A percentile compares a stretch with the other conserved stretches of the same genome.
phyloP scores from a whole-genome alignment of 2,797 vertebrate species.

The Ctenopoma kingsleyae region DNA sequence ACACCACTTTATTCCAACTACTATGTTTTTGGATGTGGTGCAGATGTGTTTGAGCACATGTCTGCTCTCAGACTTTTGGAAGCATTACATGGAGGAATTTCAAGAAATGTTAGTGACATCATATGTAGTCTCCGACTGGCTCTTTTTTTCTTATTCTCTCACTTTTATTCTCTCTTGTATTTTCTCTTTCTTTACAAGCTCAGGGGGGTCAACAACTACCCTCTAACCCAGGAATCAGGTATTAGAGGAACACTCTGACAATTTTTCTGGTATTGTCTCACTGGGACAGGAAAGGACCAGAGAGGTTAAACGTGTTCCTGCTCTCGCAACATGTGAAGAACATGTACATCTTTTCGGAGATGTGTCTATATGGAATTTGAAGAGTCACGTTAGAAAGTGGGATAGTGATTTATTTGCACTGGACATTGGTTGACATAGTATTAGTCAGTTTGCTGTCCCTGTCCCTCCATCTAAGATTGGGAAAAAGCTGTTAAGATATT shows the following conservation, averaged over 20 bases:
- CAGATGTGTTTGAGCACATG: conserved; percentile 13
- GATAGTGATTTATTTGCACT: not conserved
- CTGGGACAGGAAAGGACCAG: conserved; percentile 26
- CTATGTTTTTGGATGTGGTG: not conserved
- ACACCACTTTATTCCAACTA: conserved; percentile 12
- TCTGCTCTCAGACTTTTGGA: conserved; percentile 26
- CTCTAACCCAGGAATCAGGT: conserved; percentile 69
- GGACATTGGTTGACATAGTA: not conserved
- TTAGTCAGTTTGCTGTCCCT: not conserved
- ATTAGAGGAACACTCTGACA: conserved; percentile 66
- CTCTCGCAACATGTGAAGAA: conserved; percentile 30
- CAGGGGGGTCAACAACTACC: conserved; percentile 58
- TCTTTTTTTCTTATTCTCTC: conserved; percentile 15
- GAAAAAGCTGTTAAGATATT: no score
- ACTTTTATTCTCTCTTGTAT: conserved; percentile 13
- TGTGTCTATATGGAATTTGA: not conserved
- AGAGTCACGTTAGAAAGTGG: not conserved
- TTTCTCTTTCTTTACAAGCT: conserved; percentile 40
- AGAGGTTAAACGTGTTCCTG: conserved; percentile 29
- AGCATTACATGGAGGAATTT: conserved; percentile 21
- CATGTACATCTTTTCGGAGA: conserved; percentile 10
- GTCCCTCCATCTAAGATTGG: no score
- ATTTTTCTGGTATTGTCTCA: conserved; percentile 65
- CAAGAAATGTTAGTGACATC: conserved; percentile 34
- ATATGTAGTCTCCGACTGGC: conserved; percentile 13